A percentile compares a stretch with the other conserved stretches of the same genome.
phyloP scores from a whole-genome alignment of 2,797 vertebrate species.

The Cyclura pinguis region DNA sequence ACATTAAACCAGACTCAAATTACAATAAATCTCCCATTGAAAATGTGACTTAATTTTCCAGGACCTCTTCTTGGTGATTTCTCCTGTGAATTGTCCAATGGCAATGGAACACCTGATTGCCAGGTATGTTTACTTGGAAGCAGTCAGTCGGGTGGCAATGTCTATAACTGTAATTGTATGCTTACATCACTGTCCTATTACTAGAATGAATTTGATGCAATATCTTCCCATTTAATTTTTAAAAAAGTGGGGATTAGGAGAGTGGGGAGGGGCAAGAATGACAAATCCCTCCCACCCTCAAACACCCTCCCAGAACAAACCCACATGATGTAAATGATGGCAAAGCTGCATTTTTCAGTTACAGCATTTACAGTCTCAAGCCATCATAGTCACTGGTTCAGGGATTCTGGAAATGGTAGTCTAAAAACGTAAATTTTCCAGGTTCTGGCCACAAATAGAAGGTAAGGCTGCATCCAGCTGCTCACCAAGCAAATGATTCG shows the following conservation, averaged over 20 bases:
- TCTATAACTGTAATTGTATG: neutral
- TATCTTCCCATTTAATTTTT: neutral
- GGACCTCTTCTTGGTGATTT: constrained; percentile 5
- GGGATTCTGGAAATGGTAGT: neutral
- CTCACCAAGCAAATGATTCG: neutral
- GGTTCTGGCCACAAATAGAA: neutral
- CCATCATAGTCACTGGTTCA: neutral
- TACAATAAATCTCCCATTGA: neutral
- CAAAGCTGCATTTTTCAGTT: neutral
- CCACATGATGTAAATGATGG: neutral
- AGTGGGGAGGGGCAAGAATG: neutral
- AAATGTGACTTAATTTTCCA: constrained; percentile 57
- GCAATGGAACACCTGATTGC: constrained; percentile 3
- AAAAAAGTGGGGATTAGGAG: neutral
- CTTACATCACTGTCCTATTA: neutral
- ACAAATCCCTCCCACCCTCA: neutral
- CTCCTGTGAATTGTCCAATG: neutral
- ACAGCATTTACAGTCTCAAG: neutral
- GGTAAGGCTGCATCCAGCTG: neutral
- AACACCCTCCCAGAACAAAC: neutral
- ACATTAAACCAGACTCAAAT: neutral
- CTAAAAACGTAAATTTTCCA: neutral
- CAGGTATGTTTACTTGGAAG: constrained; percentile 55
- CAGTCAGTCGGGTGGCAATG: neutral
- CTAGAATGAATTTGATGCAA: constrained; percentile 8